phyloP scores from a whole-genome alignment of 2,888 invertebrate genomes.

The Hemithea aestivaria region DNA sequence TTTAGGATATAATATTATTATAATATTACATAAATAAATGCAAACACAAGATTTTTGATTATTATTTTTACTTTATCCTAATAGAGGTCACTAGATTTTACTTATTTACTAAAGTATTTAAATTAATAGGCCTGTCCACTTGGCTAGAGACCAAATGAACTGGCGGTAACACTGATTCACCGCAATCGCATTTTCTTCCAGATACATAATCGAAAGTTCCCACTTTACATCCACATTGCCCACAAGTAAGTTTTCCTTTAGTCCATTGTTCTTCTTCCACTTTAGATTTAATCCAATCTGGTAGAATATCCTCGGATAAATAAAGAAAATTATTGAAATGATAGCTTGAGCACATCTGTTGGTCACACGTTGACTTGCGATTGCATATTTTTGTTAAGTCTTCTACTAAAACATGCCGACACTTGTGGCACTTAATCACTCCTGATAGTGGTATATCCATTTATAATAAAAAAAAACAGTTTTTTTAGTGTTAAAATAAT shows the following conservation, averaged over 20 bases:
- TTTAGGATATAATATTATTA: too few relatives aligned
- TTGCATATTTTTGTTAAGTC: constrained; percentile 31
- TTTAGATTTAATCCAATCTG: constrained; percentile 75
- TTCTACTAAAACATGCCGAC: constrained; percentile 55
- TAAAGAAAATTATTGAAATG: constrained; percentile 62
- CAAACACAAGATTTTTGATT: too few relatives aligned
- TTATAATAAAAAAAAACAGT: neutral
- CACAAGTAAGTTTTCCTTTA: constrained; percentile 83
- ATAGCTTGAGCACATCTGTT: constrained; percentile 48
- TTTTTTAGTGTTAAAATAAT: too few relatives aligned
- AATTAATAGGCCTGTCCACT: constrained; percentile 72
- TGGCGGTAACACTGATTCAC: constrained; percentile 72
- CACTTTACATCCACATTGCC: constrained; percentile 78
- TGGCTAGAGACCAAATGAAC: constrained; percentile 82
- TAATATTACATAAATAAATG: too few relatives aligned
- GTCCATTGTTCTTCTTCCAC: constrained; percentile 81
- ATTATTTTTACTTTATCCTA: too few relatives aligned
- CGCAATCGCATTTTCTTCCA: constrained; percentile 82
- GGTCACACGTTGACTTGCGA: constrained; percentile 35
- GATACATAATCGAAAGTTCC: constrained; percentile 84
- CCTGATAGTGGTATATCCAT: constrained; percentile 28
- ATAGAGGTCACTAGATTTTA: constrained; percentile 4
- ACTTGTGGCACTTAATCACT: constrained; percentile 68
- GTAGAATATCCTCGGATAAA: constrained; percentile 76
- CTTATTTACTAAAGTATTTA: neutral